Conservation (phyloP, 2,113 vertebrate species). For the Piaya cayana region DNA sequence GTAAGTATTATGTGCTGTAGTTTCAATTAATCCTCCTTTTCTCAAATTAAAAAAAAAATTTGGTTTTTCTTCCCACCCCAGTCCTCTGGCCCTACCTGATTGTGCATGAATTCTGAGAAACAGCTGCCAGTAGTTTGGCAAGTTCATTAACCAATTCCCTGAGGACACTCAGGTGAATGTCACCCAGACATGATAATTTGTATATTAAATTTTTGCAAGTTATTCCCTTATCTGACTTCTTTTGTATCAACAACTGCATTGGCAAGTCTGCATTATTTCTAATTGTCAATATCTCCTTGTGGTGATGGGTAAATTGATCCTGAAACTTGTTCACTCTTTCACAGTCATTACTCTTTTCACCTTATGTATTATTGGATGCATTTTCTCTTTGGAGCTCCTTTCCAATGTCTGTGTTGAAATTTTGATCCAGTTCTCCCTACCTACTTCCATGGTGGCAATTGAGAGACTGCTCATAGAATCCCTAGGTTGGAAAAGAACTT, state of each 20-base stretch:
- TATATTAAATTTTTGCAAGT: conserved; percentile 67
- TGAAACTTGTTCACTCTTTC: background rate
- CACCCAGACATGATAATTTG: conserved; percentile 63
- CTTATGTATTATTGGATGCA: background rate
- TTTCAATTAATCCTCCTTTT: conserved; percentile 41
- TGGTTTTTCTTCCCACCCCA: background rate
- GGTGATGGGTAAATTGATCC: conserved; percentile 20
- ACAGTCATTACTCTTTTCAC: background rate
- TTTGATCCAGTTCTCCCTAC: background rate
- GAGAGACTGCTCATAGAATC: background rate
- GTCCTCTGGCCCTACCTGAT: conserved; percentile 56
- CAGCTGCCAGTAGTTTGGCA: conserved; percentile 69
- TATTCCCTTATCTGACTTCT: conserved; percentile 65
- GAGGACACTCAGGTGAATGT: conserved; percentile 53
- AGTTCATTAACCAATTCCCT: conserved; percentile 73
- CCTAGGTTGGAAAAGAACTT: too few species aligned
- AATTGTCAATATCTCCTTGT: conserved; percentile 36
- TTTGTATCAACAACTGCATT: conserved; percentile 56
- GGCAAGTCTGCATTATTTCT: conserved; percentile 59
- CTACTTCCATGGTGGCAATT: background rate
- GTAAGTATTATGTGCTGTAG: background rate
- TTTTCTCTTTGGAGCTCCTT: background rate
- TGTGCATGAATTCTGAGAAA: conserved; percentile 72
- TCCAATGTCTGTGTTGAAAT: background rate
- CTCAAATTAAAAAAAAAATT: conserved; percentile 11